A percentile compares a stretch with the other conserved stretches of the same genome.
phyloP scores from a whole-genome alignment of 2,113 vertebrate species.

The Piaya cayana region DNA sequence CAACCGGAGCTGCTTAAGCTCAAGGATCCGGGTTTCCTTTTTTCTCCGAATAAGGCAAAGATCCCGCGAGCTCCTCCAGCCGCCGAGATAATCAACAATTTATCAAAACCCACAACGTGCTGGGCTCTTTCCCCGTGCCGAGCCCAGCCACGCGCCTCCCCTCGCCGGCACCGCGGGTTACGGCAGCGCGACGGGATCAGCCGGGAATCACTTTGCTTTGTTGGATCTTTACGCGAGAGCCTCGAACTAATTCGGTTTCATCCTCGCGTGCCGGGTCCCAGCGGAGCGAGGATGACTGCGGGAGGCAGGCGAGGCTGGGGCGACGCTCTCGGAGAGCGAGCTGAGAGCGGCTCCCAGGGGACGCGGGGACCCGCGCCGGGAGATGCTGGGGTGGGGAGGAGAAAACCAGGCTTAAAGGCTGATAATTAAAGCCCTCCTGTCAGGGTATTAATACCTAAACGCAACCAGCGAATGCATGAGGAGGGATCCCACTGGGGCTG shows the following conservation, averaged over 20 bases:
- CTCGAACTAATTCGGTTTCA: background rate
- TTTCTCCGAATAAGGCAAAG: background rate
- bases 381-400: background rate
- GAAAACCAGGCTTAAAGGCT: background rate
- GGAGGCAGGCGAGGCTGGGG: background rate
- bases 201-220: background rate
- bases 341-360: background rate
- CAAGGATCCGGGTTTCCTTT: background rate
- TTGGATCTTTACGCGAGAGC: background rate
- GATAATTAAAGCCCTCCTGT: slow-evolving; percentile 22
- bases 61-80: background rate
- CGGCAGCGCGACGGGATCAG: background rate
- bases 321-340: background rate
- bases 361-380: background rate
- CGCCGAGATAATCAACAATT: background rate
- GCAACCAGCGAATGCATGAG: background rate
- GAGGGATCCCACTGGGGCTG: slow-evolving; percentile 2
- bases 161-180: background rate
- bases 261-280: background rate
- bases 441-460: background rate
- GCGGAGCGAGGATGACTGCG: background rate
- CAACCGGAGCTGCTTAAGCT: background rate
- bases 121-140: background rate
- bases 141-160: background rate
- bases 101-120: background rate